Evolutionary conservation across 2,888 invertebrate species (phyloP), one percentile per base, ranked within the genome.

Genomic region (Ormyrus rosae): DNA sequence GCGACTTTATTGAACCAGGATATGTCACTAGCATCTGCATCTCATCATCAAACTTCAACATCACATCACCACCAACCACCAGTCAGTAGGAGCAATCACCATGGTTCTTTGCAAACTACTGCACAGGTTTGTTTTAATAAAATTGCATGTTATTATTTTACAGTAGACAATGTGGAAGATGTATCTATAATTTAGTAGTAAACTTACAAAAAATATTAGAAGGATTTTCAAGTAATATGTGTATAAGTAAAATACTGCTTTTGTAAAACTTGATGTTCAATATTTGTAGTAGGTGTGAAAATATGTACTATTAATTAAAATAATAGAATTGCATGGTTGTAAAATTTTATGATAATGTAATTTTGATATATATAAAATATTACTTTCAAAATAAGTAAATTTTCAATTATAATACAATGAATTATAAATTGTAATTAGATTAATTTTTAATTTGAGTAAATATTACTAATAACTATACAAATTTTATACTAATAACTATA

Each of bases 71-170:
- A 89, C 80, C 87, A 87, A 72, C 87, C 90, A 77, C 83, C 87
- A 81, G 83, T 88, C 72, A 86, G 87, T 87, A 88, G 86, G 85
- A 86, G 85, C 84, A 86, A 84, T 83, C 90, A 90, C 81, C 90
- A 90, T 81, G 86, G 85, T 82, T 88, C 89, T 73, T 84, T 90
- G 77, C 88, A 89, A 81, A 83, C 88, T 65, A 87, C 88, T 84
- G 78, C 88, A 69, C 91, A 91, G 90, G 90, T 91, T 90, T 89
- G 90, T 90, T 84, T 78, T 80, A 77, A 83, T 86, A 86, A 84
- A 83, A 10, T 34, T 85, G 86, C 88, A 79, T 82, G 79, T 51
- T 55, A 10, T 73, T 5, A 71, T 67, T 64, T 72, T 72, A 78
- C 10, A 61, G 63, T 13, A 10, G 65, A 68, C 8, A 72, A 51